phyloP scores from a whole-genome alignment of 2,888 invertebrate species.

The Drosophila fungiperda region DNA sequence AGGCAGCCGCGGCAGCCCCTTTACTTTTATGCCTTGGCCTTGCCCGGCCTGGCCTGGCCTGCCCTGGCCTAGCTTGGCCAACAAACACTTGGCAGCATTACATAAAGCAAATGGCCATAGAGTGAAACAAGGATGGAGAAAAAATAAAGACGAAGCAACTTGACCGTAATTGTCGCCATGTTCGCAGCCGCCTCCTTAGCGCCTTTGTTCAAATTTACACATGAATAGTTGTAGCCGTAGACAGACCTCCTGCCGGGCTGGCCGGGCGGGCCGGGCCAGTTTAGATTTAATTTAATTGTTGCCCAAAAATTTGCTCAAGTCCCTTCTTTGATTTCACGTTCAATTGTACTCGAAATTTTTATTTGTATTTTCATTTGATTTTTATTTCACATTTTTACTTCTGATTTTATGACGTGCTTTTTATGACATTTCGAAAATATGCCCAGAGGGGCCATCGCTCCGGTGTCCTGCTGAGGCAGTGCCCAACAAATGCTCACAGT shows the following conservation, averaged over 20 bases:
- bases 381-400: slow-evolving; percentile 67
- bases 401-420: slow-evolving; percentile 54
- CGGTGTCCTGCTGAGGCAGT: background rate
- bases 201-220: slow-evolving; percentile 73
- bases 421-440: slow-evolving; percentile 25
- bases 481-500: slow-evolving; percentile 2
- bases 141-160: slow-evolving; percentile 38
- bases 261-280: slow-evolving; percentile 22
- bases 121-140: slow-evolving; percentile 62
- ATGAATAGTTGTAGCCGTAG: slow-evolving; percentile 71
- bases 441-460: slow-evolving; percentile 1
- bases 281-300: slow-evolving; percentile 78
- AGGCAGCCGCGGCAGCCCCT: slow-evolving; percentile 59
- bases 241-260: slow-evolving; percentile 18
- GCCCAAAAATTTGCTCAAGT: slow-evolving; percentile 51
- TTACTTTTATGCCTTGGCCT: slow-evolving; percentile 69
- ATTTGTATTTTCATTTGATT: slow-evolving; percentile 73
- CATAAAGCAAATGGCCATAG: slow-evolving; percentile 80
- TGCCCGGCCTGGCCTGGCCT: slow-evolving; percentile 29
- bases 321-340: slow-evolving; percentile 65
- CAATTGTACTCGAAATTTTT: slow-evolving; percentile 72
- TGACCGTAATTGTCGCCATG: slow-evolving; percentile 75
- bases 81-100: slow-evolving; percentile 74
- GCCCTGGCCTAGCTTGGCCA: slow-evolving; percentile 40
- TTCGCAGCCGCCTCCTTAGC: slow-evolving; percentile 34